Conservation (phyloP, 2,113 vertebrate species). For the Scalopus aquaticus region DNA sequence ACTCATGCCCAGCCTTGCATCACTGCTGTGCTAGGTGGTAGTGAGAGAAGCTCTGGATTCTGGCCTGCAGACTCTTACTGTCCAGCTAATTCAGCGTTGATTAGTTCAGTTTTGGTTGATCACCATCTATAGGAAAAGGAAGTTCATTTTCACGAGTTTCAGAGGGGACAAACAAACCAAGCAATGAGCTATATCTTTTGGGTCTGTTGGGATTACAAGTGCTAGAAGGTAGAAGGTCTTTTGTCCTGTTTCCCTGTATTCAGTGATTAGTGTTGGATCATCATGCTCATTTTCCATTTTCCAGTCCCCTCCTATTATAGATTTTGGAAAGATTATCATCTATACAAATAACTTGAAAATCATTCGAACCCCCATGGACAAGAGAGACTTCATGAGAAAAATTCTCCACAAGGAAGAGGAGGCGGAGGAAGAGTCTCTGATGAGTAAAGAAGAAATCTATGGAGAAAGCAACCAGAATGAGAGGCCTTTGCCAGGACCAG, state of each 20-base stretch:
- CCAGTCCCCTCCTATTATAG: slow-evolving; percentile 88
- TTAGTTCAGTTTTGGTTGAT: not conserved
- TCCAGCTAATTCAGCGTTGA: not conserved
- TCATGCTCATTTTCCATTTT: slow-evolving; percentile 48
- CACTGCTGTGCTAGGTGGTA: not conserved
- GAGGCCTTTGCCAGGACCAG: slow-evolving; percentile 36
- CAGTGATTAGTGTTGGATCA: not conserved
- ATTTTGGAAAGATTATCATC: slow-evolving; percentile 98
- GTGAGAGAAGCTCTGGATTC: not conserved
- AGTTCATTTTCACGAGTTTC: not conserved
- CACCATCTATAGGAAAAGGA: not conserved
- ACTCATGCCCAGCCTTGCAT: not conserved
- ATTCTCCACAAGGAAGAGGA: slow-evolving; percentile 81
- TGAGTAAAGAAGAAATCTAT: slow-evolving; percentile 67
- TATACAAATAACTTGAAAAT: slow-evolving; percentile 98
- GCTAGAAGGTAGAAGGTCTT: not conserved
- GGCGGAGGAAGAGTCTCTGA: slow-evolving; percentile 80
- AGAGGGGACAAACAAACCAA: not conserved
- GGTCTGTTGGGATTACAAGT: not conserved
- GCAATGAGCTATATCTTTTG: not conserved
- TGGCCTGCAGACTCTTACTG: not conserved
- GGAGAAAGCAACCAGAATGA: not conserved
- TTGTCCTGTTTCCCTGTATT: not conserved
- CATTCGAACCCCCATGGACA: slow-evolving; percentile 90
- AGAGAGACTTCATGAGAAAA: slow-evolving; percentile 86